Conservation (phyloP, 1,140 invertebrate genomes). For the Carcinoscorpius rotundicauda region DNA sequence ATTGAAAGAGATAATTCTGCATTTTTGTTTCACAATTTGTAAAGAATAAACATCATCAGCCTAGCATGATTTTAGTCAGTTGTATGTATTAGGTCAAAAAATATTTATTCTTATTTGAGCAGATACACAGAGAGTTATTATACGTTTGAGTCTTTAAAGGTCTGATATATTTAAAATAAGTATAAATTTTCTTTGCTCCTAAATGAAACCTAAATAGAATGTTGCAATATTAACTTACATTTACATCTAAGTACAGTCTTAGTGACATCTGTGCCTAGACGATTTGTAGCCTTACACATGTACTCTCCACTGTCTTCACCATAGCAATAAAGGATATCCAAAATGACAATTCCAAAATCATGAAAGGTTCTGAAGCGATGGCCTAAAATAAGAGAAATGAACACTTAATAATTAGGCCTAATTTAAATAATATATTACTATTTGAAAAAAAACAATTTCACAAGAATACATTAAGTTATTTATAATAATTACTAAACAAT, state of each 20-base stretch:
- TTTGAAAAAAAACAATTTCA: constrained; percentile 40
- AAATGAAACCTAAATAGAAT: no score
- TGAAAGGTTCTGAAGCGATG: constrained; percentile 92
- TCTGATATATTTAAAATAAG: no score
- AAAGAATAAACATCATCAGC: no score
- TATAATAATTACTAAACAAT: constrained; percentile 36
- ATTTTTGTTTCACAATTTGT: no score
- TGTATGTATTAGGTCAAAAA: no score
- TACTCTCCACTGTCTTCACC: constrained; percentile 91
- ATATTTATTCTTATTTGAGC: no score
- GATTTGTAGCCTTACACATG: constrained; percentile 82
- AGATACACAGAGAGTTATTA: no score
- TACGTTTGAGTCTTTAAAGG: no score
- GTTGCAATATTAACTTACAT: constrained; percentile 32
- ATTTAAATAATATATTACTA: constrained; percentile 6
- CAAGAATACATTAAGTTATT: constrained; percentile 44
- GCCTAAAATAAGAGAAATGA: constrained; percentile 47
- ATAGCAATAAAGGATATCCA: constrained; percentile 93
- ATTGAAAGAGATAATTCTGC: no score
- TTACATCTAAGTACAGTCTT: constrained; percentile 71
- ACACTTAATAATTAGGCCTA: no score
- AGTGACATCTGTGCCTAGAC: constrained; percentile 76
- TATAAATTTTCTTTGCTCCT: no score
- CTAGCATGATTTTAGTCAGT: no score
- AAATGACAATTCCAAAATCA: constrained; percentile 89